phyloP scores from a whole-genome alignment of 2,797 vertebrate genomes.

The Gambusia yucatana region DNA sequence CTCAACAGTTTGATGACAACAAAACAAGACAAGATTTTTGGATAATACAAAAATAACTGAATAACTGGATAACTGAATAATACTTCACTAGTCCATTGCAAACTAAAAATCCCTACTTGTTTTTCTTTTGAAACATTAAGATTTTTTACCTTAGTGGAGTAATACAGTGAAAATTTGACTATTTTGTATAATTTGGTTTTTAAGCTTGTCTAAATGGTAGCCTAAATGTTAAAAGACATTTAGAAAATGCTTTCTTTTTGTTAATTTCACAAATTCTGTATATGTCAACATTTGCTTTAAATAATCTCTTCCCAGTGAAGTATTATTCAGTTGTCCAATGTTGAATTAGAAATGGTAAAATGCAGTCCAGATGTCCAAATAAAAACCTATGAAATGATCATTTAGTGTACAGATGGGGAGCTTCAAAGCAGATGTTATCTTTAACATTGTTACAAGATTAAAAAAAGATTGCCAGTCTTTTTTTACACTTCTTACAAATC shows the following conservation, averaged over 20 bases:
- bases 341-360: background rate
- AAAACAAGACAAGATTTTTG: background rate
- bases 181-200: background rate
- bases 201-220: background rate
- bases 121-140: too few species aligned
- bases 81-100: too few species aligned
- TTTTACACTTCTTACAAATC: background rate
- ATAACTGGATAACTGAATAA: too few species aligned
- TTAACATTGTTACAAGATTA: background rate
- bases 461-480: background rate
- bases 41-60: too few species aligned
- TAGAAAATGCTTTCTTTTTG: background rate
- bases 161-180: background rate
- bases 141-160: background rate
- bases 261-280: background rate
- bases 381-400: background rate
- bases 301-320: background rate
- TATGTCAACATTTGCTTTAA: background rate
- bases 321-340: background rate
- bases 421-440: background rate
- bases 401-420: background rate
- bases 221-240: background rate
- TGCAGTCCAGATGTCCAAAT: background rate
- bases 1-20: background rate
- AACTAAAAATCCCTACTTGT: too few species aligned